Conservation (phyloP, 2,888 invertebrate species). For the Rhyacophila evoluta region DNA sequence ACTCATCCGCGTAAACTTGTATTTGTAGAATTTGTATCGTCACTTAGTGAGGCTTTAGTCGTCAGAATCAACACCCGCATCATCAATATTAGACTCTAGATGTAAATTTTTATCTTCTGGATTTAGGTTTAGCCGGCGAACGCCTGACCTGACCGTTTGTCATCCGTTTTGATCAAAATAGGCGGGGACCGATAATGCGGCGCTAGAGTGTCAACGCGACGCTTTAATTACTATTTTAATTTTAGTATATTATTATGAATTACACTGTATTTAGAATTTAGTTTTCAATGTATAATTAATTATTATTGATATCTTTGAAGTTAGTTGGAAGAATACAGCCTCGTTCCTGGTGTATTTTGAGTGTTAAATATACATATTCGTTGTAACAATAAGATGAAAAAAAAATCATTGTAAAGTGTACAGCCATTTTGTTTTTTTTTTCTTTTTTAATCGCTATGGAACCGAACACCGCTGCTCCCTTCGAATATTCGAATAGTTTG, state of each 20-base stretch:
- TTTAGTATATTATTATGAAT: not conserved
- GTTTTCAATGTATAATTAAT: conserved; percentile 48
- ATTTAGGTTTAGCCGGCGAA: no score
- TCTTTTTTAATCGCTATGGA: conserved; percentile 31
- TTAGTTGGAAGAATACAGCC: conserved; percentile 34
- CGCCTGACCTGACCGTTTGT: no score
- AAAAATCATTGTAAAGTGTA: conserved; percentile 53
- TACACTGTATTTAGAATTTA: not conserved
- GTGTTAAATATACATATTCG: conserved; percentile 45
- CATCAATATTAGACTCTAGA: no score
- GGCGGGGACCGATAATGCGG: conserved; percentile 26
- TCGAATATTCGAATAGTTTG: not conserved
- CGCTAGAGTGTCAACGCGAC: not conserved
- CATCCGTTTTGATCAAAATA: not conserved
- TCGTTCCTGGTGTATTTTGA: conserved; percentile 39
- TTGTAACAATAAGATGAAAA: conserved; percentile 42
- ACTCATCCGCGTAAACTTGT: not conserved
- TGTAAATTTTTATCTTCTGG: no score
- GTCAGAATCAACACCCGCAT: not conserved
- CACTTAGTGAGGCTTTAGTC: not conserved
- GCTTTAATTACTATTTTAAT: not conserved
- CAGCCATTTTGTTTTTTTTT: conserved; percentile 42
- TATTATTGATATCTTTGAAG: conserved; percentile 40
- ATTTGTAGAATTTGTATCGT: conserved; percentile 17
- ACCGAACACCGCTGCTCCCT: conserved; percentile 36